Percentiles rank a stretch among this genome's conserved stretches.
These are phyloP conservation scores for Aplocera efformata DNA, from an alignment of 2,888 invertebrate genomes.

Conservation along the genomic window DNA sequence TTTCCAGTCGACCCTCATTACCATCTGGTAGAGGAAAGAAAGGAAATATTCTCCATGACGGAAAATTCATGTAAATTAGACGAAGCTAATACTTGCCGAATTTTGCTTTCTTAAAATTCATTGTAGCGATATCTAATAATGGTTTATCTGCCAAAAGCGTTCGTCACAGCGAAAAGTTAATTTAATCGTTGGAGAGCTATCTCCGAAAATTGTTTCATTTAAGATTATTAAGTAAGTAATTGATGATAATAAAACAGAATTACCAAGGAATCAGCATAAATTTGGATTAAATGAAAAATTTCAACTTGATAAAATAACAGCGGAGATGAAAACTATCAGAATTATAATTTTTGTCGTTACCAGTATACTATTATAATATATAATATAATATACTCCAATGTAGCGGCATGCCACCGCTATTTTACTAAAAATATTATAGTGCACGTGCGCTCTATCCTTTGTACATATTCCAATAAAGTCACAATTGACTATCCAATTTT, in stretches of 20 bases:
- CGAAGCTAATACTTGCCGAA: conserved; percentile 47
- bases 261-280: background rate
- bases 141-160: conserved; percentile 46
- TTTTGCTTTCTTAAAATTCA: conserved; percentile 56
- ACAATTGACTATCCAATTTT: conserved; percentile 15
- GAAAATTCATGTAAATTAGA: conserved; percentile 74
- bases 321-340: too few relatives aligned
- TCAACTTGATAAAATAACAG: too few relatives aligned
- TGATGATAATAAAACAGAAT: conserved; percentile 12
- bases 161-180: conserved; percentile 40
- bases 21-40: conserved; percentile 62
- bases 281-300: too few relatives aligned
- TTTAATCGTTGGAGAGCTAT: conserved; percentile 31
- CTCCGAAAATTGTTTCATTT: conserved; percentile 20
- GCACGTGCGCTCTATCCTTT: conserved; percentile 12
- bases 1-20: conserved; percentile 68
- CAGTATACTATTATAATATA: too few relatives aligned
- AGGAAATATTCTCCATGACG: conserved; percentile 59
- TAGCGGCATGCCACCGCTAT: conserved; percentile 2
- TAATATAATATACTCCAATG: background rate
- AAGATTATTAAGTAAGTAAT: conserved; percentile 9
- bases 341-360: too few relatives aligned
- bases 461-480: conserved; percentile 15
- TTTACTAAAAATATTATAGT: conserved; percentile 6
- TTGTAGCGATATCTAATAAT: conserved; percentile 39